A percentile compares a stretch with the other conserved stretches of the same genome.
Conservation (phyloP, 1,140 invertebrate genomes). For the Papilio polyxenes region DNA sequence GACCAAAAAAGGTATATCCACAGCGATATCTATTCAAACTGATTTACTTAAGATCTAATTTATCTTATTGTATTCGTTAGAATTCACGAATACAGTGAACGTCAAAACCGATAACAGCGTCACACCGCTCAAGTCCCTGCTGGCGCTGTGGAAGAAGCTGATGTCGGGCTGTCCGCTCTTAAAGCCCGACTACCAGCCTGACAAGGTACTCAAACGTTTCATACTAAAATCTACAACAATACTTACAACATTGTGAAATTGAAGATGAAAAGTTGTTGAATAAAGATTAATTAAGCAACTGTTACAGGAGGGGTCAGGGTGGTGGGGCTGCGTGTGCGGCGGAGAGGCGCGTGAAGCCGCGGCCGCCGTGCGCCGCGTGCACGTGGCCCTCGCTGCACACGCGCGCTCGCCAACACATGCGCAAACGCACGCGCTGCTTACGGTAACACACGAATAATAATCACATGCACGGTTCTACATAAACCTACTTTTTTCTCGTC, state of each 20-base stretch:
- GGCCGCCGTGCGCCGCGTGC: constrained; percentile 48
- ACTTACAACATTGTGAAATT: neutral
- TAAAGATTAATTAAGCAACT: neutral
- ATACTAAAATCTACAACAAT: neutral
- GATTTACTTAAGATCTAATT: too few relatives aligned
- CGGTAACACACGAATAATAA: constrained; percentile 39
- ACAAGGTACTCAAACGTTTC: constrained; percentile 50
- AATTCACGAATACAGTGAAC: constrained; percentile 54
- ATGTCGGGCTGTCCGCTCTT: constrained; percentile 70
- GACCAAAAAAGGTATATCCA: too few relatives aligned
- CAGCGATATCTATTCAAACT: too few relatives aligned
- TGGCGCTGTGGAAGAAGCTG: constrained; percentile 69
- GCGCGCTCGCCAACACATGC: constrained; percentile 39
- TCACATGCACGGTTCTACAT: neutral
- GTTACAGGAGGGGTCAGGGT: constrained; percentile 47
- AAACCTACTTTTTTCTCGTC: neutral
- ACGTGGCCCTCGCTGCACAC: constrained; percentile 50
- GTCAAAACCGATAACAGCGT: constrained; percentile 45
- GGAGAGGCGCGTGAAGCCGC: constrained; percentile 57
- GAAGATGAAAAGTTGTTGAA: neutral
- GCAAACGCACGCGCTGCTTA: constrained; percentile 34
- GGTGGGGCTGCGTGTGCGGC: constrained; percentile 62
- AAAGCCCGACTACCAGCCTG: constrained; percentile 57
- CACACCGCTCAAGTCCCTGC: constrained; percentile 56
- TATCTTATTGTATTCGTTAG: constrained; percentile 47